Base-by-base conservation (phyloP, 2,797 vertebrate genomes). In the Cirrhinus molitorella region DNA sequence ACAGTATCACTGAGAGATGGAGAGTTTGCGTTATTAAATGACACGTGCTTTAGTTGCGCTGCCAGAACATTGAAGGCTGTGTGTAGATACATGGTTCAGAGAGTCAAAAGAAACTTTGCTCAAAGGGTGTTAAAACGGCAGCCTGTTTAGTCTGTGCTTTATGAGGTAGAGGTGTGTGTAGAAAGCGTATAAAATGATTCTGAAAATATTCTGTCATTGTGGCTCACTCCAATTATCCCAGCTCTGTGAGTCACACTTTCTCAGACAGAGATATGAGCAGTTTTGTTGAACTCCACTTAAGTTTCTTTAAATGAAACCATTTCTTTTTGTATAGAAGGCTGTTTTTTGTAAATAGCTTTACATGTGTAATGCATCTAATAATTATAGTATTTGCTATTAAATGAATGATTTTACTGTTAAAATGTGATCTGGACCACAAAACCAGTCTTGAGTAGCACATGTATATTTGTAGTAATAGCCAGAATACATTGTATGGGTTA, bases 1-100 rank as follows among this genome's bases (percentile, higher is more conserved):
- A 93, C 92, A 94, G 92, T 93, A 94, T 74, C 21, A 37, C 21
- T 3, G 63, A 34, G 65, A 80, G 76, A 83, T 23, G n/a, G 19
- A 45, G 63, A 76, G 49, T n/a, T 59, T 9, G 71, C 1, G 47
- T 79, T 53, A 40, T 79, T 79, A 53, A 5, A 79, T 13, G 12
- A 55, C 31, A 75, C 5, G 6, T 23, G 23, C 65, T 66, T 53
- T n/a, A 79, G 17, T 59, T 68, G 65, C 51, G 61, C 12, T 23
- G 37, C 14, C 65, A 68, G 65, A 40, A 73, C 23, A 53, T 13
- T 17, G 31, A 65, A 61, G 45, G 13, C 25, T 37, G 68, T 73
- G 21, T 51, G 5, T 68, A 14, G 49, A 68, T 40, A 9, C 16
- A 43, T 11, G 3, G 49, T 67, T 80, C 34, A 31, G 21, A 34